A percentile compares a stretch with the other conserved stretches of the same genome.
Evolutionary conservation across 2,888 invertebrate species (phyloP).

Genomic region (Eulithis prunata): DNA sequence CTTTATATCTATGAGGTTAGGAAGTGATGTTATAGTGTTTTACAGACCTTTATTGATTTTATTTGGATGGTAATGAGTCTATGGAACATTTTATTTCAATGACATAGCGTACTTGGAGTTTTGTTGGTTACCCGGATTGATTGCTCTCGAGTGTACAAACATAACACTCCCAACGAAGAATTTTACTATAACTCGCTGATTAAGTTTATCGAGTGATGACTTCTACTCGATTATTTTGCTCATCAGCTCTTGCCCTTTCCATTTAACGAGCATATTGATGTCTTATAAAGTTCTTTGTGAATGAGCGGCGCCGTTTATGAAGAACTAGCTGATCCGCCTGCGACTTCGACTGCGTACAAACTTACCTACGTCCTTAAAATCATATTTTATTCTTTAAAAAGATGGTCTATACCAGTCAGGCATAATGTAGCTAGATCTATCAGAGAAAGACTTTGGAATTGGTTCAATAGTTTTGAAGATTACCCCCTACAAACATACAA

Average conservation of each 20-base stretch:
- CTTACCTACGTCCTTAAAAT: no score
- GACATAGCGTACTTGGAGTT: not conserved
- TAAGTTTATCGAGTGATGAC: conserved; percentile 9
- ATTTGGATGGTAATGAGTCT: no score
- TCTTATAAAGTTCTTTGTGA: conserved; percentile 28
- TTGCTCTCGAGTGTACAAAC: not conserved
- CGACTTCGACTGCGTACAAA: no score
- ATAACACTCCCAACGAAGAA: not conserved
- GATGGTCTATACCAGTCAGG: no score
- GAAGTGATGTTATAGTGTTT: no score
- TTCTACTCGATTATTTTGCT: conserved; percentile 16
- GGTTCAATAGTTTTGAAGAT: no score
- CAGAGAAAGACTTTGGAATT: no score
- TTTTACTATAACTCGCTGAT: not conserved
- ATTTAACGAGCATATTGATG: conserved; percentile 28
- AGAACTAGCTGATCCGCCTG: not conserved
- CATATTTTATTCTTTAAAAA: no score
- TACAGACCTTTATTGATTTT: no score
- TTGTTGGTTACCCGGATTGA: not conserved
- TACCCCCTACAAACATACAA: no score
- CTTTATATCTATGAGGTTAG: no score
- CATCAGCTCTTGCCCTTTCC: conserved; percentile 22
- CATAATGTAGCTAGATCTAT: no score
- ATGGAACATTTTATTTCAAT: not conserved
- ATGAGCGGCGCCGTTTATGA: conserved; percentile 27